Evolutionary conservation across 1,140 invertebrate genomes (phyloP), one percentile per base, ranked within the genome.

Genomic region (Cheumatopsyche charites): DNA sequence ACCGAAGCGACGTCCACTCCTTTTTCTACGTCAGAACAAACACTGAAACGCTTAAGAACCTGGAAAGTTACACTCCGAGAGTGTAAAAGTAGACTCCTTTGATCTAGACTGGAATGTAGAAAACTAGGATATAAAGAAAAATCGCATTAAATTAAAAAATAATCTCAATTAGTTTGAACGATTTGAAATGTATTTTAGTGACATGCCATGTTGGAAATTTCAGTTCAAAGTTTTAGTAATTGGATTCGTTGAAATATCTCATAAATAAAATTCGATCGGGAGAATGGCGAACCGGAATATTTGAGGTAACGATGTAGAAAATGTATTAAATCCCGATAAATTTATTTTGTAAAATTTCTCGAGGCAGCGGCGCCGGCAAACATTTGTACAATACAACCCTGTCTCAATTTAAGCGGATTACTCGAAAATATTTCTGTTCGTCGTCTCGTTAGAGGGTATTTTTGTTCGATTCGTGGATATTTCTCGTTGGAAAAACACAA

Each of bases 271-370:
- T 17, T 62, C 23, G 13, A 36, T 7, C 23, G 15, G 9, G 21
- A 67, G 43, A 19, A 41, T 42, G 42, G 15, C 13, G 17, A 7
- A 41, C 1, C 11, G 62, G 62, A 67, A 67, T 67, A 52, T 67
- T 67, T 67, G 65, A 67, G 65, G 65, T 67, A 67, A 67, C 43
- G 65, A 52, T 43, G 17, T 42, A 26, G 43, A 67, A 67, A 67
- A 67, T 67, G 65, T 67, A 67, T 67, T 67, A 67, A 67, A 67
- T 67, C 65, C 19, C 65, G 45, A 67, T 67, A 67, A 67, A 67
- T 67, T 67, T 67, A 67, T 67, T 66, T 66, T 43, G 45, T 66
- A 42, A 66, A 66, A 66, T 66, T 67, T 67, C 62, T 17, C 23
- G 58, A 19, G 23, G 29, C 58, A 25, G 13, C 58, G 41, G 62